These are phyloP conservation scores for Ditula angustiorana DNA, from an alignment of 2,888 invertebrate species.

Conservation along the genomic window DNA sequence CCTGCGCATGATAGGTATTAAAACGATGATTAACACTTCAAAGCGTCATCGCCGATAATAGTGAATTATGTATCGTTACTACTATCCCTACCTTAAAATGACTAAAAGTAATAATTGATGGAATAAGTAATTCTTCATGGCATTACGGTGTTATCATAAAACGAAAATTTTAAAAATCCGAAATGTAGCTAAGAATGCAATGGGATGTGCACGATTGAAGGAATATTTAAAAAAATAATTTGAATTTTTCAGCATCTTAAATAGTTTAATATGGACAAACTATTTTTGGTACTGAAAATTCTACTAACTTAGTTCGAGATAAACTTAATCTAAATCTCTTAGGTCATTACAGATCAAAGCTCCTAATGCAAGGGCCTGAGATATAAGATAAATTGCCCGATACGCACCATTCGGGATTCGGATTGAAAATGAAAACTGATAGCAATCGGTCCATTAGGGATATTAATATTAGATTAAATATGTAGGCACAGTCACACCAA, in stretches of 20 bases:
- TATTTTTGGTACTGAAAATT: neutral
- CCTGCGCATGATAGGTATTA: neutral
- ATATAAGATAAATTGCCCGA: constrained; percentile 43
- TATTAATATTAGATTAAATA: constrained; percentile 26
- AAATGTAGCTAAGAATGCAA: no score
- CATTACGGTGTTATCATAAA: no score
- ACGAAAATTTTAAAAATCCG: no score
- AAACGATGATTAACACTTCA: neutral
- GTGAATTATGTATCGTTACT: neutral
- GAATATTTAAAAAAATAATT: no score
- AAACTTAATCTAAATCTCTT: constrained; percentile 15
- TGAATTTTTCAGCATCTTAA: no score
- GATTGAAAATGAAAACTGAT: constrained; percentile 40
- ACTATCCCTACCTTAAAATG: no score
- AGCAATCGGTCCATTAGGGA: constrained; percentile 30
- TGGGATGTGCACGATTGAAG: no score
- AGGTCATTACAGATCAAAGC: constrained; percentile 26
- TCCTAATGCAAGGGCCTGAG: constrained; percentile 16
- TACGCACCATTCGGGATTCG: constrained; percentile 36
- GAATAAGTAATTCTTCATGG: no score
- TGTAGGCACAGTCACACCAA: no score
- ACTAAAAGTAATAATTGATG: no score
- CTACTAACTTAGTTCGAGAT: neutral
- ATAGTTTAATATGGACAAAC: no score
- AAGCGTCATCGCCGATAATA: neutral